A percentile compares a stretch with the other conserved stretches of the same genome.
Conservation (phyloP, 1,140 invertebrate genomes). For the Adoxophyes honmai region DNA sequence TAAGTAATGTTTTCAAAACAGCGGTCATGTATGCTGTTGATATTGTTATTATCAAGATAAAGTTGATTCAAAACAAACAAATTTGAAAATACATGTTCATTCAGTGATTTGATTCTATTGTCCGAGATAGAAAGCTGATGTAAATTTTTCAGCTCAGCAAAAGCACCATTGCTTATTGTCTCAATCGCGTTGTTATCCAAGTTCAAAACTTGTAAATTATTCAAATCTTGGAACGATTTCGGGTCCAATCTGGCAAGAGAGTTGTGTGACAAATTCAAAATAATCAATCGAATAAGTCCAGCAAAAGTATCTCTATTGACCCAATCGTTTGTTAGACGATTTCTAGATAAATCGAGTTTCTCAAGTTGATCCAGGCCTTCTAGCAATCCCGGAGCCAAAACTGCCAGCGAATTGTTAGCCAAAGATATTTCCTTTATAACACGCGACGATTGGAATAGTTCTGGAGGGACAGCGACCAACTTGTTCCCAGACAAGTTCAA, state of each 20-base stretch:
- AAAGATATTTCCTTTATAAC: conserved; percentile 86
- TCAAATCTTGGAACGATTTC: conserved; percentile 87
- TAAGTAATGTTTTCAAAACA: conserved; percentile 88
- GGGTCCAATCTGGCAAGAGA: conserved; percentile 83
- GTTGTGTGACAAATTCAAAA: conserved; percentile 88
- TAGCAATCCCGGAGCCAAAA: conserved; percentile 86
- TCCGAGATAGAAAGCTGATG: conserved; percentile 86
- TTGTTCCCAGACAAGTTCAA: conserved; percentile 89
- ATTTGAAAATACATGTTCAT: conserved; percentile 84
- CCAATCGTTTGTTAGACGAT: conserved; percentile 87
- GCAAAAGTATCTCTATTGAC: conserved; percentile 89
- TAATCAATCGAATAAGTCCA: conserved; percentile 84
- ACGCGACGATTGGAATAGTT: conserved; percentile 84
- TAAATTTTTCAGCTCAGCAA: conserved; percentile 85
- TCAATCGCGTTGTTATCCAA: conserved; percentile 88
- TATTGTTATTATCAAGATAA: conserved; percentile 85
- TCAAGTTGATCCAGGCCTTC: conserved; percentile 87
- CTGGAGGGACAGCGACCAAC: conserved; percentile 86
- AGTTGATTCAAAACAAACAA: conserved; percentile 86
- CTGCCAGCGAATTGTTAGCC: conserved; percentile 88
- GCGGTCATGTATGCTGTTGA: conserved; percentile 82
- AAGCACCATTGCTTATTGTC: conserved; percentile 84
- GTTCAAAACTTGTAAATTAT: conserved; percentile 86
- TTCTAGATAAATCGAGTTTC: conserved; percentile 86
- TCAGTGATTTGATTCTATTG: conserved; percentile 84